Percentiles rank a stretch among this genome's conserved stretches.
Evolutionary conservation across 2,888 invertebrate genomes (phyloP).

Genomic region (Smittia sp.): DNA sequence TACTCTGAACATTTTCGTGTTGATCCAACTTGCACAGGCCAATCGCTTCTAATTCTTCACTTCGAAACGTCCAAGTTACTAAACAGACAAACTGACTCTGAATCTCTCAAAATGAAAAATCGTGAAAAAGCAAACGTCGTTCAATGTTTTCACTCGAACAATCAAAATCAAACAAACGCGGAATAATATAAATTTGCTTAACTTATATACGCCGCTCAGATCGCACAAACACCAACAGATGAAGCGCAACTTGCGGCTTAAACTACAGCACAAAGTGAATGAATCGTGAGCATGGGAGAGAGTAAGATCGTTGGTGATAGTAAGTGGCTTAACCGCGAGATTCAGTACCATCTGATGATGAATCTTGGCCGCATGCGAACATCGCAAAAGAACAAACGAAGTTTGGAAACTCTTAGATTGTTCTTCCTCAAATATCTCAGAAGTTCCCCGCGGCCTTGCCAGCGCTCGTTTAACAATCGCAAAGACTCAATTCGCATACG

Average conservation of each 20-base stretch:
- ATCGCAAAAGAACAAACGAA: too few relatives aligned
- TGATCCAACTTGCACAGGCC: neutral
- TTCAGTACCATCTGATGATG: neutral
- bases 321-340: neutral
- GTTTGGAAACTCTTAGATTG: too few relatives aligned
- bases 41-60: neutral
- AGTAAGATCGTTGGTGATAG: neutral
- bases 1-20: slow-evolving; percentile 19
- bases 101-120: slow-evolving; percentile 14
- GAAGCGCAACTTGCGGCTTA: slow-evolving; percentile 16
- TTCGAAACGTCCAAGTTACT: neutral
- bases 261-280: neutral
- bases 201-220: slow-evolving; percentile 38
- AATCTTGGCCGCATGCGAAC: too few relatives aligned
- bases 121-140: neutral
- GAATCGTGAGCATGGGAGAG: slow-evolving; percentile 34
- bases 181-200: slow-evolving; percentile 39
- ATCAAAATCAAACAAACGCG: slow-evolving; percentile 41
- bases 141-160: slow-evolving; percentile 41
- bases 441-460: too few relatives aligned
- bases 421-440: too few relatives aligned
- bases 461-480: too few relatives aligned
- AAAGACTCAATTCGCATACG: too few relatives aligned
- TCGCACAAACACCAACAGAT: slow-evolving; percentile 6
- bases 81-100: neutral